These are phyloP conservation scores for Gopherus flavomarginatus DNA, from an alignment of 2,113 vertebrate species.

Conservation along the genomic window DNA sequence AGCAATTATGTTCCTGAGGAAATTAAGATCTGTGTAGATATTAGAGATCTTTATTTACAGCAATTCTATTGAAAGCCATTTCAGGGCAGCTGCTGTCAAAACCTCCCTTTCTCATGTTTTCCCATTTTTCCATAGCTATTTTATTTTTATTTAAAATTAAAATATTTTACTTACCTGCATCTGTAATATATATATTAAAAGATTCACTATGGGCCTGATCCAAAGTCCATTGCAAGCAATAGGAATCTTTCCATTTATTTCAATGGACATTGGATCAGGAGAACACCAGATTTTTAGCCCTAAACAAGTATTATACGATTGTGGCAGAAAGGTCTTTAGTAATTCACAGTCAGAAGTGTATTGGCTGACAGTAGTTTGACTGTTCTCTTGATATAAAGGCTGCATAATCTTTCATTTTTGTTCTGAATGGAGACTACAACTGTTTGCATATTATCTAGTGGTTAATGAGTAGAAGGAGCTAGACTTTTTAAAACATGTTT, in stretches of 20 bases:
- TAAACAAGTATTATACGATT: neutral
- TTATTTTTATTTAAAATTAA: neutral
- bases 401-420: neutral
- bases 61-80: conserved; percentile 63
- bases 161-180: neutral
- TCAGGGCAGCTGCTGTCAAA: conserved; percentile 32
- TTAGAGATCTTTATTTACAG: conserved; percentile 64
- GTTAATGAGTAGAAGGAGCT: neutral
- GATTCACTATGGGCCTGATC: neutral
- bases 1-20: conserved; percentile 57
- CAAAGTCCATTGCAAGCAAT: neutral
- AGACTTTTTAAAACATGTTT: neutral
- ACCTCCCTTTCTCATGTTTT: neutral
- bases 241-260: neutral
- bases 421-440: neutral
- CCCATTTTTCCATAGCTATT: neutral
- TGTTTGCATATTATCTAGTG: neutral
- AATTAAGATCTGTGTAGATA: conserved; percentile 71
- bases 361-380: neutral
- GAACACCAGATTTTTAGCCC: neutral
- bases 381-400: neutral
- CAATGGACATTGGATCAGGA: neutral
- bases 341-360: neutral
- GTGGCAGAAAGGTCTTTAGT: conserved; percentile 2
- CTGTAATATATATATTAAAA: neutral